A percentile compares a stretch with the other conserved stretches of the same genome.
These are phyloP conservation scores for Aporophyla nigra DNA, from an alignment of 2,888 invertebrate species.

Conservation along the genomic window DNA sequence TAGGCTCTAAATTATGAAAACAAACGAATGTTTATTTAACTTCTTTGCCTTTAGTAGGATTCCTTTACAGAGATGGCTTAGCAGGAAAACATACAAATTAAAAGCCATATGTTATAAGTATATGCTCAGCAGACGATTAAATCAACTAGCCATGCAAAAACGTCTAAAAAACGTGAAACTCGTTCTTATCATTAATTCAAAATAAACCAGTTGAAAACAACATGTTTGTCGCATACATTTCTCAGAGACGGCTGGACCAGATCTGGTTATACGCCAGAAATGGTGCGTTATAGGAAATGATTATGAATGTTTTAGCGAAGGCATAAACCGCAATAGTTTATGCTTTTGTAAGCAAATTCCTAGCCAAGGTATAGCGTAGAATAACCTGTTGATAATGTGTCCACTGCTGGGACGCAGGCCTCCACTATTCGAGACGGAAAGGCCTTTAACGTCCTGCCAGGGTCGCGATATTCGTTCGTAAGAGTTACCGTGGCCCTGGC, in stretches of 20 bases:
- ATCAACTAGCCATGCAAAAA: neutral
- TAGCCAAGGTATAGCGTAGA: too few species aligned
- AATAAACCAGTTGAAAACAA: constrained; percentile 27
- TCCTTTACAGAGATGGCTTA: neutral
- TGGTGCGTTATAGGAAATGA: constrained; percentile 4
- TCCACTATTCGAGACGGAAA: too few species aligned
- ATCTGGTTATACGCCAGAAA: constrained; percentile 6
- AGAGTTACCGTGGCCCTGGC: too few species aligned
- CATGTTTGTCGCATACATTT: neutral
- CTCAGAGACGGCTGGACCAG: neutral
- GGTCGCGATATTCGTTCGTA: too few species aligned
- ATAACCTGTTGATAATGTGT: too few species aligned
- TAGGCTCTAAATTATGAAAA: too few species aligned
- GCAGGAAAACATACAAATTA: constrained; percentile 9
- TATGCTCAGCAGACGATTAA: neutral
- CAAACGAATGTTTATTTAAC: neutral
- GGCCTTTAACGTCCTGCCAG: too few species aligned
- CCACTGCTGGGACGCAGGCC: too few species aligned
- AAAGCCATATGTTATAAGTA: neutral
- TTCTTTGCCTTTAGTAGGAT: neutral
- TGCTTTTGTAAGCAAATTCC: too few species aligned
- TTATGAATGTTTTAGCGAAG: neutral
- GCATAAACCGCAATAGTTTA: too few species aligned
- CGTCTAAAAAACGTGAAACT: constrained; percentile 1
- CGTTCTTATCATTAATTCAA: neutral